Evolutionary conservation across 2,888 invertebrate species (phyloP).

Genomic region (Anorthoa munda): DNA sequence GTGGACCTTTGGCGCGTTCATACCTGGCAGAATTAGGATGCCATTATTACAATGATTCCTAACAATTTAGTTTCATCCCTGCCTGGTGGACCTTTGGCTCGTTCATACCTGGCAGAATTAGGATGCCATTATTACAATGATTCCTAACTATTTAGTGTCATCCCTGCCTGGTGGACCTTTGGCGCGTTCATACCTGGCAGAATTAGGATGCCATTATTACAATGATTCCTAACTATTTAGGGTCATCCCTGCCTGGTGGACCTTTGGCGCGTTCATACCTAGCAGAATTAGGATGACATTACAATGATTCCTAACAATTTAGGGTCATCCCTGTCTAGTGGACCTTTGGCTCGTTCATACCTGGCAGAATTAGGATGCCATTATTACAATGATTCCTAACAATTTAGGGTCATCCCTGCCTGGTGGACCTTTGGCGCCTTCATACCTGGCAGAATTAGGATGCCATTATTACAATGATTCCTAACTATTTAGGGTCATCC

Average conservation of each 20-base stretch:
- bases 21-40: conserved; percentile 91
- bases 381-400: no score
- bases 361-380: conserved; percentile 83
- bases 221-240: no score
- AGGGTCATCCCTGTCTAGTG: conserved; percentile 97
- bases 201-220: neutral
- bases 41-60: no score
- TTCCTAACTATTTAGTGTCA: no score
- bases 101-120: conserved; percentile 94
- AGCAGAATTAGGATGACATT: conserved; percentile 68
- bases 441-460: no score
- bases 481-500: no score
- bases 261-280: conserved; percentile 97
- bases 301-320: no score
- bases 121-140: neutral
- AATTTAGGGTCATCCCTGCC: no score
- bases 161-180: conserved; percentile 97
- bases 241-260: conserved; percentile 97
- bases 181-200: conserved; percentile 96
- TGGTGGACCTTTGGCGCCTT: no score
- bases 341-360: conserved; percentile 97
- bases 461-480: no score
- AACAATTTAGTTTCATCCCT: no score
- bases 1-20: conserved; percentile 96
- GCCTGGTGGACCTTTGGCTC: conserved; percentile 96